Base-by-base conservation (phyloP, 2,113 vertebrate species). In the Sturnira hondurensis region DNA sequence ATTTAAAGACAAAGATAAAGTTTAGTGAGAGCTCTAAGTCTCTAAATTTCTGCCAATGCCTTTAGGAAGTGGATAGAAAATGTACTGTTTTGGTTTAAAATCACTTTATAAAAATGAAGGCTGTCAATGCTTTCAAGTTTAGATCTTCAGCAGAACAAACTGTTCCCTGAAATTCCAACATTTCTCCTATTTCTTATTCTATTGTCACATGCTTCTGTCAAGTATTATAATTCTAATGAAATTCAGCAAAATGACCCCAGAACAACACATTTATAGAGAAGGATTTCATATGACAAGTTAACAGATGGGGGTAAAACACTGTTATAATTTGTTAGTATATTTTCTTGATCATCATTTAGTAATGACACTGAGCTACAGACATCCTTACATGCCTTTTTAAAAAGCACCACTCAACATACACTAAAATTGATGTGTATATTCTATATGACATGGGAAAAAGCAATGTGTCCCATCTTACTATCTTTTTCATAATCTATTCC, bases 51-150 rank as follows among this genome's bases (percentile, higher is more conserved):
- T 93, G 65, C 45, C 67, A 94, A 74, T 76, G 43, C 24, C 71
- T 84, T 91, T 93, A 52, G 67, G 67, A 96, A 92, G 58, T 82
- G 38, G 86, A 85, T 4, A 93, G 87, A 97, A 89, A 97, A 92
- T 95, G 3, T 83, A 83, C 76, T 95, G 41, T 93, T 97, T 88
- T 28, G 11, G 78, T 52, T 90, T 77, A 92, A 47, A 94, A 92
- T 85, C 26, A 90, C 26, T 97, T 93, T 91, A 17, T 82, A 96
- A 92, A 86, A 82, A 95, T 80, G 56, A 95, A 94, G 54, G 54
- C 71, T 31, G 28, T 56, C 45, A 67, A 4, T 68, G 54, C 36
- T 94, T 84, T 91, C 36, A 74, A 91, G 81, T 91, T 50, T 77
- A 89, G 41, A 74, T 26, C 45, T 90, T 96, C 10, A 88, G 1